Evolutionary conservation across 1,140 invertebrate genomes (phyloP), one percentile per base, ranked within the genome.

Genomic region (Procambarus virginalis): DNA sequence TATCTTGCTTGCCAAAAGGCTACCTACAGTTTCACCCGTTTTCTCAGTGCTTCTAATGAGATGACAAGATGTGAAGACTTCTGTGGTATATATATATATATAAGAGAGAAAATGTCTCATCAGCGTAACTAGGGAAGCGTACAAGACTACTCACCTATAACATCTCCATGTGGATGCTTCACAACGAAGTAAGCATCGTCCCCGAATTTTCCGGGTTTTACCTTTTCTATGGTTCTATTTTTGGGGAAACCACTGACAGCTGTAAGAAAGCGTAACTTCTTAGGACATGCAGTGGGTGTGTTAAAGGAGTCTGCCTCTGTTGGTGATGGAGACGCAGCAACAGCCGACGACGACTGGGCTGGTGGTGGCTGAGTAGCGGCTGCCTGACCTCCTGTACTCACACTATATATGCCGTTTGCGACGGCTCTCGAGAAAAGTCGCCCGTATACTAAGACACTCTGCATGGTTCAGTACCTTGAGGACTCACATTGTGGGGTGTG

Each of bases 381-480:
- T 73, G 60, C 51, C 73, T 81, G 68, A 34, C 84, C 80, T 84
- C 84, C 85, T 48, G 84, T 86, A 58, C 64, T 88, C 2, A 91
- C 84, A 58, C 70, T 90, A 58, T 90, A 92, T 45, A 92, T 88
- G 70, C 91, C 91, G 82, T 92, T 92, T 34, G 89, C 91, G 34
- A 92, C 87, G 75, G 89, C 91, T 82, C 91, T 75, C 17, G 91
- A 92, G 82, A 92, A 91, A 55, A 92, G 82, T 76, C 91, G 89
- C 51, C 91, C 91, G 84, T 92, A 92, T 64, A 89, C 86, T 60
- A 92, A 91, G 48, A 92, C 91, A 88, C 91, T 91, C 91, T 92
- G 91, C 91, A 92, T 92, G 80, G 49, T 89, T 89, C 70, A 73
- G 49, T 17, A 84, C 68, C 84, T 79, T 48, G 68, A 17, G 48